Conservation (phyloP, 2,113 vertebrate genomes). For the Neomonachus schauinslandi region DNA sequence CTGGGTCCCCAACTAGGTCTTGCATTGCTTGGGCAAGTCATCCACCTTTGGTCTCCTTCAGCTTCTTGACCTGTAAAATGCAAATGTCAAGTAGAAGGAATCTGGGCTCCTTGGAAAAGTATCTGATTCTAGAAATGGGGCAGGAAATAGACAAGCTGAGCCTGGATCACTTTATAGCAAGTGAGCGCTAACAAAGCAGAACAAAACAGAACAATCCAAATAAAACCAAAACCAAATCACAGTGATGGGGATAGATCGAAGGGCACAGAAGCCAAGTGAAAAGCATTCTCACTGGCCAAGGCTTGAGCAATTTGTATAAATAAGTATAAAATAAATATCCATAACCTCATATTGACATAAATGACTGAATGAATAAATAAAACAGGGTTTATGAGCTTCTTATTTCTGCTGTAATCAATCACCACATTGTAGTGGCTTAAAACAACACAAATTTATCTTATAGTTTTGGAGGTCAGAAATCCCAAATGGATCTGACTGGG, state of each 20-base stretch:
- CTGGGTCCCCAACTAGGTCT: not conserved
- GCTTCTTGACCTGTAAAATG: not conserved
- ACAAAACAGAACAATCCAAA: not conserved
- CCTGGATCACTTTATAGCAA: not conserved
- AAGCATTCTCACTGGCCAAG: accelerated
- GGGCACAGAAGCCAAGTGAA: not conserved
- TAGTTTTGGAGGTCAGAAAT: not conserved
- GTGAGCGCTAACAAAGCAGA: accelerated
- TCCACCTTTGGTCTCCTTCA: not conserved
- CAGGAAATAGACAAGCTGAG: not conserved
- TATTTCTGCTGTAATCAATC: accelerated
- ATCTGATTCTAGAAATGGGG: not conserved
- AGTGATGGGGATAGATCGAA: accelerated
- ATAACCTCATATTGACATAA: accelerated
- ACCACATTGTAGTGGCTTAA: not conserved
- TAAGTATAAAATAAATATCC: too few species aligned
- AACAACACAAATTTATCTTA: not conserved
- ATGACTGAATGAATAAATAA: too few species aligned
- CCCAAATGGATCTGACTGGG: not conserved
- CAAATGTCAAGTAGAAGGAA: not conserved
- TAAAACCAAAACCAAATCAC: not conserved
- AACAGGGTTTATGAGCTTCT: accelerated
- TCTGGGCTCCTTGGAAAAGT: not conserved
- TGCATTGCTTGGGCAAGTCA: not conserved
- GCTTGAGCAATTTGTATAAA: too few species aligned